A percentile compares a stretch with the other conserved stretches of the same genome.
These are phyloP conservation scores for Epizoanthus rinbou DNA, from an alignment of 92 coral and sea anemone genomes.

Conservation along the genomic window DNA sequence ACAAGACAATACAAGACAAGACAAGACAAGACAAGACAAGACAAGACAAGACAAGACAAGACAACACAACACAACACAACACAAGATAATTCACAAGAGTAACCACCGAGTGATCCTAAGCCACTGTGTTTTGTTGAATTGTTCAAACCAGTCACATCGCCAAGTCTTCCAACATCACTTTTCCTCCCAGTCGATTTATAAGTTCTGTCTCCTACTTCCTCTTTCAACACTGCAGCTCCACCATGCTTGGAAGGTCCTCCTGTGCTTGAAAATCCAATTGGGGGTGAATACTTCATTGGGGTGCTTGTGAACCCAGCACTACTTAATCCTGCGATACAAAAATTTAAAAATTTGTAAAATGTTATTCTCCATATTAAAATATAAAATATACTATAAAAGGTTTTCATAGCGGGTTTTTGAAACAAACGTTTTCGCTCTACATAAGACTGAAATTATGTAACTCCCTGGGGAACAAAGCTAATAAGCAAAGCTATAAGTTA, in stretches of 20 bases:
- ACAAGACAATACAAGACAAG: too few relatives aligned
- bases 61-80: too few relatives aligned
- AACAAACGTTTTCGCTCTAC: too few relatives aligned
- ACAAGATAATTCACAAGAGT: background rate
- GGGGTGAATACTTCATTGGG: constrained; percentile 47
- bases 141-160: background rate
- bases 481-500: too few relatives aligned
- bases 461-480: too few relatives aligned
- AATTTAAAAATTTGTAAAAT: too few relatives aligned
- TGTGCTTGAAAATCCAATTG: constrained; percentile 27
- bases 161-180: background rate
- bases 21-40: too few relatives aligned
- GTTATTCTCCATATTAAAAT: too few relatives aligned
- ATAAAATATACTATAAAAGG: too few relatives aligned
- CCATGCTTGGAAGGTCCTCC: constrained; percentile 24
- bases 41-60: too few relatives aligned
- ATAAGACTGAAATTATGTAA: too few relatives aligned
- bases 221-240: background rate
- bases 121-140: background rate
- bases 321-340: constrained; percentile 30
- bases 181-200: background rate
- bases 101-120: background rate
- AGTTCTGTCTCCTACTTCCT: background rate
- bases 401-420: too few relatives aligned
- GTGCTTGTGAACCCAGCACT: constrained; percentile 61